A percentile compares a stretch with the other conserved stretches of the same genome.
Conservation (phyloP, 2,113 vertebrate species). For the Apteryx owenii region DNA sequence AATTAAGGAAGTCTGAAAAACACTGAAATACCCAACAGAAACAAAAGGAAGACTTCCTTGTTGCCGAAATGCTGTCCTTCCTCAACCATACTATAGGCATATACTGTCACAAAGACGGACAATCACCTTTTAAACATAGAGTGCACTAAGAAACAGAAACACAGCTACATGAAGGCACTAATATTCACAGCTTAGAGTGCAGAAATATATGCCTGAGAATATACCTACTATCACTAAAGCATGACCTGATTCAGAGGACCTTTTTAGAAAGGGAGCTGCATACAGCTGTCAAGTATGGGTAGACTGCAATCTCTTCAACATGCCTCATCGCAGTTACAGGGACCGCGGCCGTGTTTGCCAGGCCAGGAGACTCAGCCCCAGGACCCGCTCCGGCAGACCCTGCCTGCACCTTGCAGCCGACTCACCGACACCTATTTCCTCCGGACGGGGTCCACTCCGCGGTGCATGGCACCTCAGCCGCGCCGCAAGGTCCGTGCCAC, state of each 20-base stretch:
- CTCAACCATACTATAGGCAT: neutral
- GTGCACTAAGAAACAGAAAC: neutral
- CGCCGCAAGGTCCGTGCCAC: accelerated
- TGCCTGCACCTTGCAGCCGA: neutral
- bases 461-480: neutral
- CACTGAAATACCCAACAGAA: neutral
- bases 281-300: neutral
- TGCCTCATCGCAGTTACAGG: neutral
- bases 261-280: neutral
- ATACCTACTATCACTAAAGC: neutral
- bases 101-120: neutral
- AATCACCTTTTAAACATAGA: neutral
- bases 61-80: neutral
- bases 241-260: neutral
- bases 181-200: neutral
- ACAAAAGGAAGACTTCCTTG: neutral
- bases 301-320: neutral
- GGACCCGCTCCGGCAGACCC: neutral
- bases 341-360: accelerated
- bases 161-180: neutral
- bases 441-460: neutral
- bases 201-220: neutral
- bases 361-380: neutral
- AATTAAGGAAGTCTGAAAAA: neutral
- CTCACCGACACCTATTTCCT: neutral